Percentiles rank a stretch among this genome's conserved stretches.
Evolutionary conservation across 2,113 vertebrate species (phyloP).

Genomic region (Anseranas semipalmata): DNA sequence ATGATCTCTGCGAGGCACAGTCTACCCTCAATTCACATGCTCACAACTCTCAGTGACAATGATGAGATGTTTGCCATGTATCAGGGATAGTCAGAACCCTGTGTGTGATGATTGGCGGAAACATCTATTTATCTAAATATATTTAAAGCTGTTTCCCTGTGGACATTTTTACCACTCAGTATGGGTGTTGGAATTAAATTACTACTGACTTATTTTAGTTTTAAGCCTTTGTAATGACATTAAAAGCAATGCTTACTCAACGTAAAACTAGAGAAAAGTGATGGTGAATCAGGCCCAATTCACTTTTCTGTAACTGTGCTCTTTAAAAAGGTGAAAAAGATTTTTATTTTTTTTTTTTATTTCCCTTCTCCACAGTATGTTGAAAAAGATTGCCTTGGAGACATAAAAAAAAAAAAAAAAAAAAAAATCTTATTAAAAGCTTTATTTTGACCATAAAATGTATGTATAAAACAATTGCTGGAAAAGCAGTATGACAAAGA

Average conservation of each 20-base stretch:
- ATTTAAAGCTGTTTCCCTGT: background rate
- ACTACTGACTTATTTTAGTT: constrained; percentile 1
- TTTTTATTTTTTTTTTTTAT: background rate
- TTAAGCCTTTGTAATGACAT: constrained; percentile 15
- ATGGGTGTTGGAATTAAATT: background rate
- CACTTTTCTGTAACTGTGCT: background rate
- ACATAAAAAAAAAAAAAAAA: background rate
- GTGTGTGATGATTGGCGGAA: background rate
- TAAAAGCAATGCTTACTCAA: background rate
- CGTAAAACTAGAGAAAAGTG: background rate
- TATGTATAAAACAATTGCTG: background rate
- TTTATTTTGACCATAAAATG: background rate
- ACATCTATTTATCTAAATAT: constrained; percentile 25
- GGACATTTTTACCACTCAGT: background rate
- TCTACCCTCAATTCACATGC: background rate
- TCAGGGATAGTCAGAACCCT: background rate
- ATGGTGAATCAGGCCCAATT: background rate
- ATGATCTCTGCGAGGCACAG: background rate
- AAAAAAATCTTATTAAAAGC: background rate
- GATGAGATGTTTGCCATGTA: background rate
- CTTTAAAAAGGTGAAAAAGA: background rate
- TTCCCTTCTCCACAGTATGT: background rate
- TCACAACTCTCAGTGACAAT: background rate
- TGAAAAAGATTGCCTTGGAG: background rate
- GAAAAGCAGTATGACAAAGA: background rate